Evolutionary conservation across 2,888 invertebrate genomes (phyloP).

Genomic region (Lampropteryx suffumata): DNA sequence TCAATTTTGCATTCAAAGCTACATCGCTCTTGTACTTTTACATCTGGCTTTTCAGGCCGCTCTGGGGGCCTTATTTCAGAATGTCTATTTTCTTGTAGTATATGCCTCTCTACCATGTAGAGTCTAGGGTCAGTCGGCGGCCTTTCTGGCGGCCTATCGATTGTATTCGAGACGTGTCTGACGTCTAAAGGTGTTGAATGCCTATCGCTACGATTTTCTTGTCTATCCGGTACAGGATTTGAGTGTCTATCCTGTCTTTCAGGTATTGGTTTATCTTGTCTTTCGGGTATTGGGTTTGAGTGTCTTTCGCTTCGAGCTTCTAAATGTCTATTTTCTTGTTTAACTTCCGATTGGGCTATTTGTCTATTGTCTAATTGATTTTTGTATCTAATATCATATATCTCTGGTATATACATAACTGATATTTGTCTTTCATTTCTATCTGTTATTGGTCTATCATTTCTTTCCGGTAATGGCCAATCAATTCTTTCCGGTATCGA

Average conservation of each 20-base stretch:
- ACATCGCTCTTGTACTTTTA: constrained; percentile 41
- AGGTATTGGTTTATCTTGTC: constrained; percentile 11
- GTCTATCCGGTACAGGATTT: constrained; percentile 26
- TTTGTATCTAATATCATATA: neutral
- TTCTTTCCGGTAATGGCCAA: constrained; percentile 17
- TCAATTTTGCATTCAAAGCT: constrained; percentile 45
- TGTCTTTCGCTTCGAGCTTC: constrained; percentile 31
- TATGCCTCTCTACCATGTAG: constrained; percentile 24
- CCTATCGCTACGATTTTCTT: constrained; percentile 18
- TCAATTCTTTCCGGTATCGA: constrained; percentile 20
- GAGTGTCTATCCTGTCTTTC: constrained; percentile 30
- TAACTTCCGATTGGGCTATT: neutral
- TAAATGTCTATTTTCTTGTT: constrained; percentile 33
- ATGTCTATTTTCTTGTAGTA: constrained; percentile 27
- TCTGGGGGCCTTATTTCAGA: constrained; percentile 56
- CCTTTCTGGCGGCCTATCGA: constrained; percentile 15
- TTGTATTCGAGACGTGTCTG: constrained; percentile 10
- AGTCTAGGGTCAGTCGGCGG: constrained; percentile 18
- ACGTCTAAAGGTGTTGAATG: constrained; percentile 23
- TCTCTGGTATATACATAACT: neutral
- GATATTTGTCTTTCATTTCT: constrained; percentile 14
- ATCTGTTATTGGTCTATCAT: constrained; percentile 17
- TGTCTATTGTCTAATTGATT: constrained; percentile 13
- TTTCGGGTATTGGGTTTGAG: constrained; percentile 7
- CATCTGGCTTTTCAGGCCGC: constrained; percentile 42